Evolutionary conservation across 1,140 invertebrate species (phyloP).

Genomic region (Cecropterus lyciades): DNA sequence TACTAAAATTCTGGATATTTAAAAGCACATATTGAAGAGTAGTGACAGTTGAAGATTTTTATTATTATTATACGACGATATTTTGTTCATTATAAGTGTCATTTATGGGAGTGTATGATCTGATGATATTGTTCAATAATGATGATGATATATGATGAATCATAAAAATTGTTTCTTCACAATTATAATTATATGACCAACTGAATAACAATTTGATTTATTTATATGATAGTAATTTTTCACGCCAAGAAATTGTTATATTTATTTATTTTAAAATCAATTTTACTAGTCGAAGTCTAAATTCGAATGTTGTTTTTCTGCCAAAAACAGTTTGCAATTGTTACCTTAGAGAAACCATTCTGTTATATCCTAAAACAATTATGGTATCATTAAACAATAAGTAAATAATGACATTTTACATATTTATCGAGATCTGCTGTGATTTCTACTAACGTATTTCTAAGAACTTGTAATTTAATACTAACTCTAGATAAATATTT

Average conservation of each 20-base stretch:
- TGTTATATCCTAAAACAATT: constrained; percentile 19
- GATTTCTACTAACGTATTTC: constrained; percentile 64
- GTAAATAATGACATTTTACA: constrained; percentile 40
- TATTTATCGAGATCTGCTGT: constrained; percentile 61
- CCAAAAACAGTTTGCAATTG: constrained; percentile 33
- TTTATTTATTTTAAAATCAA: constrained; percentile 31
- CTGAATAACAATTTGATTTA: no score
- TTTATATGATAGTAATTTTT: background rate
- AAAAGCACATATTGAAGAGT: background rate
- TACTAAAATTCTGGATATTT: constrained; percentile 1
- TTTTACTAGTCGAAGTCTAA: constrained; percentile 29
- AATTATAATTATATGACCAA: no score
- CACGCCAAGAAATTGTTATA: constrained; percentile 26
- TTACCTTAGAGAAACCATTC: constrained; percentile 31
- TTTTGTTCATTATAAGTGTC: constrained; percentile 1
- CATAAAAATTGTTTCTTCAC: no score
- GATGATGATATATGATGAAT: no score
- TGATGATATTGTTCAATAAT: no score
- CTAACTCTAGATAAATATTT: constrained; percentile 35
- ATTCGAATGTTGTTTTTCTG: constrained; percentile 34
- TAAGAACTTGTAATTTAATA: constrained; percentile 44
- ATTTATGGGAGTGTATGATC: background rate
- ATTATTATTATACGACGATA: no score
- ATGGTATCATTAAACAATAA: constrained; percentile 31
- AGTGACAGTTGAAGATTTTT: background rate